Evolutionary conservation across 1,140 invertebrate species (phyloP), one percentile per base, ranked within the genome.

Genomic region (Phocides pigmalion): DNA sequence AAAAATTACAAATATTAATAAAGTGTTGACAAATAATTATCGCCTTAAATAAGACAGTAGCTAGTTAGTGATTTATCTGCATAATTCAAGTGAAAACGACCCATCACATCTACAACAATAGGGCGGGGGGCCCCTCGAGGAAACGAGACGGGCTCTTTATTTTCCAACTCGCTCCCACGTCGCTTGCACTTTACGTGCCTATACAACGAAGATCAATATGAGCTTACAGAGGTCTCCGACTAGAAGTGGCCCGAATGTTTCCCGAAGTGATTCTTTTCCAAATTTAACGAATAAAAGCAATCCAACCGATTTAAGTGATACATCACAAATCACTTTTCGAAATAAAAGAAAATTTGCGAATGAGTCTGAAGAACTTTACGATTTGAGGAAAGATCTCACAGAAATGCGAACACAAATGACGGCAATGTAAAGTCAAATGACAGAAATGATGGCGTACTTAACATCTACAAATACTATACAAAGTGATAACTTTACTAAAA

Each of bases 351-450:
- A 62, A 50, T 42, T 51, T 5, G 2, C 8, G 1, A 25, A 42
- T 51, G 59, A 61, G 4, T 14, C 42, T 9, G 68, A 42, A 42
- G 68, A 42, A 42, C 25, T 42, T 56, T 39, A 15, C 9, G 53
- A 56, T 3, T 1, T 56, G 17, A 56, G 3, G 8, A 56, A 3
- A 3, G 37, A 56, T 8, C 42, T 56, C 11, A 56, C 19, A 0
- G 39, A 56, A 56, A 25, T 56, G 20, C 16, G 53, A 28, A 56
- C 16, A 56, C 39, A 70, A 44, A 37, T 70, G 22, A 17, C 49
- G 11, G 61, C 63, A 17, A 56, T 70, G 44, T 58, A 64, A 61
- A 64, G 46, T 22, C 64, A 71, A 64, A 64, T 71, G 49, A 61
- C 53, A 5, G 64, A 71, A 47, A 56, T 71, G 49, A 71, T 67